Evolutionary conservation across 2,888 invertebrate species (phyloP).

Genomic region (Anticlea derivata): DNA sequence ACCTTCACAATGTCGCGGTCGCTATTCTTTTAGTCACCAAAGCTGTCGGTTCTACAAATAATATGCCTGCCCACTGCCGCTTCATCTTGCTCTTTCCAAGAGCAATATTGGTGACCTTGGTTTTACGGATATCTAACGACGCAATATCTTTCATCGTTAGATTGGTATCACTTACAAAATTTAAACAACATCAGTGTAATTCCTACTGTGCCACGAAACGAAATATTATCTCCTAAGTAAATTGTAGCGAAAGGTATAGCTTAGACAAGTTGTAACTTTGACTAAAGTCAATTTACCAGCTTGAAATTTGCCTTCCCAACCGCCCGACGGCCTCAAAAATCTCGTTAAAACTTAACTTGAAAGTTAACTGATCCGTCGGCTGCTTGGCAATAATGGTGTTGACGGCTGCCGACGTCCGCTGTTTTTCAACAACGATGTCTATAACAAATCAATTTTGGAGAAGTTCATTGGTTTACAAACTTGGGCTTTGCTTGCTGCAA

Average conservation of each 20-base stretch:
- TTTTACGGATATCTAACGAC: too few species aligned
- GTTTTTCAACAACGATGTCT: constrained; percentile 22
- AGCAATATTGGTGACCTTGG: too few species aligned
- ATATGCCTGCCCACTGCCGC: too few species aligned
- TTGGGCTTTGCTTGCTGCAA: too few species aligned
- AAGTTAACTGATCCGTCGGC: constrained; percentile 47
- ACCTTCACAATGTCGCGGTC: too few species aligned
- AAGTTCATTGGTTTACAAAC: constrained; percentile 5
- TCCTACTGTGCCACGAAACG: background rate
- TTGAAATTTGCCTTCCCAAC: constrained; percentile 49
- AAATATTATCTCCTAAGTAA: constrained; percentile 32
- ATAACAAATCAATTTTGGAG: constrained; percentile 31
- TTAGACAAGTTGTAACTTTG: constrained; percentile 53
- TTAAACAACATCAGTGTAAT: background rate
- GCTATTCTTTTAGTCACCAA: too few species aligned
- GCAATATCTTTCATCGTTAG: too few species aligned
- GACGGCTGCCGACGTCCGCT: constrained; percentile 30
- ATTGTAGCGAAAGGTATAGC: constrained; percentile 44
- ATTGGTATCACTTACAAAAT: too few species aligned
- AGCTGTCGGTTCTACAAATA: too few species aligned
- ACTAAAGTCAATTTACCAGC: constrained; percentile 65
- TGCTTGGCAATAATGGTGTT: constrained; percentile 37
- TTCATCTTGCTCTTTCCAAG: too few species aligned
- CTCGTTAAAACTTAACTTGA: constrained; percentile 66
- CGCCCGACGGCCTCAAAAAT: constrained; percentile 61